phyloP scores from a whole-genome alignment of 92 coral and sea anemone genomes.

The Muricea muricata region DNA sequence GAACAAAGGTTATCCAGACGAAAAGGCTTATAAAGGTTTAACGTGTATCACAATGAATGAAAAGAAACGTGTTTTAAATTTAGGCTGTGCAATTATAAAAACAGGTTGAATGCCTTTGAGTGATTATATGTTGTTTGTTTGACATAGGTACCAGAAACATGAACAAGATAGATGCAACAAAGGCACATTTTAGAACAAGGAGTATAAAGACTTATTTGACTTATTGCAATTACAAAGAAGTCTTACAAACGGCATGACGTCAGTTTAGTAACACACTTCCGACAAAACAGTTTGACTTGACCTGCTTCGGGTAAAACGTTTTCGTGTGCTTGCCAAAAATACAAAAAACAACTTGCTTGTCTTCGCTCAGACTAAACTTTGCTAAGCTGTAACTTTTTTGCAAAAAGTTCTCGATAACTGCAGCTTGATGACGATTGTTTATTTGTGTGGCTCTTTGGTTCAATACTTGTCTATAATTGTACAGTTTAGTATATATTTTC shows the following conservation, averaged over 20 bases:
- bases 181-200: background rate
- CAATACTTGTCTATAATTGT: too few relatives aligned
- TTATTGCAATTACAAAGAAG: background rate
- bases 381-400: too few relatives aligned
- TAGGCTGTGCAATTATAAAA: background rate
- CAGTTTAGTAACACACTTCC: background rate
- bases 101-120: conserved; percentile 6
- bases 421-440: too few relatives aligned
- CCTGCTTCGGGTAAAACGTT: background rate
- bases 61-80: background rate
- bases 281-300: background rate
- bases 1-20: background rate
- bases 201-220: background rate
- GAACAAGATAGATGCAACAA: background rate
- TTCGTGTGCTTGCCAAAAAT: too few relatives aligned
- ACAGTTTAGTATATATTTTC: too few relatives aligned
- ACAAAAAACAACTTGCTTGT: too few relatives aligned
- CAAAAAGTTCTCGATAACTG: too few relatives aligned
- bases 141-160: background rate
- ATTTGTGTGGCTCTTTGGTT: too few relatives aligned
- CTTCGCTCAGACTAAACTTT: too few relatives aligned
- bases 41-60: background rate
- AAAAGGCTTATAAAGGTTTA: background rate
- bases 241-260: background rate
- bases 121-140: background rate